These are phyloP conservation scores for Apodemus agrarius DNA, from an alignment of 2,797 vertebrate genomes.

Conservation along the genomic window DNA sequence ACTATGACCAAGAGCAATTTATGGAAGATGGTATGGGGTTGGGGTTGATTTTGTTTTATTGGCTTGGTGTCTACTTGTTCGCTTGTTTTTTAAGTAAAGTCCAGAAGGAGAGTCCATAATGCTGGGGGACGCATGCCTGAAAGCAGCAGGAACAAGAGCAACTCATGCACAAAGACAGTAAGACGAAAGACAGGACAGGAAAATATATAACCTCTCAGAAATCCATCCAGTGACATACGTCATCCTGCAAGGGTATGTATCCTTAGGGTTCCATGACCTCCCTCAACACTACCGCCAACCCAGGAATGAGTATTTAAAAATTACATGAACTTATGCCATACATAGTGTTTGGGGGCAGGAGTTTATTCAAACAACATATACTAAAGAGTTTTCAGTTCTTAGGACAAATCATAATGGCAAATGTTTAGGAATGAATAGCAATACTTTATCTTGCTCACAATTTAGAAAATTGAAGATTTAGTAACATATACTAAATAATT, in stretches of 20 bases:
- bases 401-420: not conserved
- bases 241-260: not conserved
- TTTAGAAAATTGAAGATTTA: slow-evolving; percentile 16
- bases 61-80: too few relatives aligned
- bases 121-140: not conserved
- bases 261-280: not conserved
- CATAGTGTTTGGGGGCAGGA: not conserved
- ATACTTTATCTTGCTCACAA: not conserved
- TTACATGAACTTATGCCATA: not conserved
- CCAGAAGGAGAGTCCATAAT: not conserved
- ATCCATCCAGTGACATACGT: not conserved
- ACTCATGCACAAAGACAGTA: not conserved
- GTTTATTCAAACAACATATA: not conserved
- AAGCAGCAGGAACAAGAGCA: not conserved
- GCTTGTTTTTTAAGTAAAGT: not conserved
- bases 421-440: not conserved
- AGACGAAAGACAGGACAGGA: not conserved
- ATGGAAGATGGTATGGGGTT: not conserved
- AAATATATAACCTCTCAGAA: not conserved
- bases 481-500: not conserved
- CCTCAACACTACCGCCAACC: not conserved
- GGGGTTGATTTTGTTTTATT: not conserved
- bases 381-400: not conserved
- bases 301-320: not conserved
- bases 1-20: not conserved